Evolutionary conservation across 2,888 invertebrate species (phyloP).

Genomic region (Apamea crenata): DNA sequence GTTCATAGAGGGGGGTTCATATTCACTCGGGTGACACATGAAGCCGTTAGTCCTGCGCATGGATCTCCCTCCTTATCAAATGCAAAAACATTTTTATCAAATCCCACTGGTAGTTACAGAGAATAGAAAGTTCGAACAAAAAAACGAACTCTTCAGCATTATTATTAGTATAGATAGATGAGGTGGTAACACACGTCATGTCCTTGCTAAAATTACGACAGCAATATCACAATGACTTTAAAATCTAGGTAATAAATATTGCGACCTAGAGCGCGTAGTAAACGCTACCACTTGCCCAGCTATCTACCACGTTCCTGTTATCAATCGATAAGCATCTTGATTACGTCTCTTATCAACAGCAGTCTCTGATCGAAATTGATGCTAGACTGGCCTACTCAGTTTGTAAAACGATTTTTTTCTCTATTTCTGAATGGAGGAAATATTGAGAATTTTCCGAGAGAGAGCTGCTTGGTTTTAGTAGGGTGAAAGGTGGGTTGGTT

Average conservation of each 20-base stretch:
- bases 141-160: background rate
- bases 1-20: too few relatives aligned
- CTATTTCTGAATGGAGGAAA: background rate
- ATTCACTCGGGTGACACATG: too few relatives aligned
- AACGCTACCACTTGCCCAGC: conserved; percentile 25
- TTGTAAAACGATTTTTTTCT: background rate
- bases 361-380: conserved; percentile 30
- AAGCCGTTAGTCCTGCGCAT: too few relatives aligned
- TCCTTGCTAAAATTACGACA: background rate
- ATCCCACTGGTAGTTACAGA: background rate
- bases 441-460: too few relatives aligned
- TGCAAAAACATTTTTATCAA: background rate
- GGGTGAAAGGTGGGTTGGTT: too few relatives aligned
- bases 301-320: conserved; percentile 51
- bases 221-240: conserved; percentile 4
- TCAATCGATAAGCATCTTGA: conserved; percentile 60
- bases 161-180: background rate
- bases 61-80: too few relatives aligned
- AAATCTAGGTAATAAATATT: conserved; percentile 32
- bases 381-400: background rate
- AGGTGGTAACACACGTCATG: background rate
- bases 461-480: background rate
- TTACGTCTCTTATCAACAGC: conserved; percentile 50
- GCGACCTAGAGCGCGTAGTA: background rate
- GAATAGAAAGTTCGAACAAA: background rate